Percentiles rank a stretch among this genome's conserved stretches.
Conservation (phyloP, 1,140 invertebrate species). For the Drosophila kurseongensis region DNA sequence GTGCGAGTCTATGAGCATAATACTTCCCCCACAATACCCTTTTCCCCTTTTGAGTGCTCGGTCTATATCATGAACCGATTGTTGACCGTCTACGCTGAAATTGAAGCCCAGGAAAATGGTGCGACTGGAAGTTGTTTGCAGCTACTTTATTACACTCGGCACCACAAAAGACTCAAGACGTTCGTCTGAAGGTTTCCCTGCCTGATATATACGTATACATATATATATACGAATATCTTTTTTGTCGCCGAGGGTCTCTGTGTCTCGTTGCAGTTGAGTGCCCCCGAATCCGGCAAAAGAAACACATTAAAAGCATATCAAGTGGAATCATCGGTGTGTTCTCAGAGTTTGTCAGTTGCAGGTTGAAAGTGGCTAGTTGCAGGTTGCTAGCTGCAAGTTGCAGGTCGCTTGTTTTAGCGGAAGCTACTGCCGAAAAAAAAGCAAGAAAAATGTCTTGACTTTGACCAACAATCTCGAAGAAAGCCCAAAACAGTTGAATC, state of each 20-base stretch:
- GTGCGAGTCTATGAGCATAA: slow-evolving; percentile 75
- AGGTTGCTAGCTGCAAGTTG: slow-evolving; percentile 21
- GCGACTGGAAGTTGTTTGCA: slow-evolving; percentile 39
- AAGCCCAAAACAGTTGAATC: slow-evolving; percentile 23
- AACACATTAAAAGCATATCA: slow-evolving; percentile 81
- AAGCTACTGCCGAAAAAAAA: slow-evolving; percentile 9
- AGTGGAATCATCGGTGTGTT: slow-evolving; percentile 68
- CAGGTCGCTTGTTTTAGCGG: slow-evolving; percentile 20
- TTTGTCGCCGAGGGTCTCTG: slow-evolving; percentile 49
- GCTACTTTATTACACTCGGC: slow-evolving; percentile 71
- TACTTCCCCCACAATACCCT: slow-evolving; percentile 27
- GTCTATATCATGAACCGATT: slow-evolving; percentile 62
- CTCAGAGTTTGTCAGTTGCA: slow-evolving; percentile 55
- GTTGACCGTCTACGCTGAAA: slow-evolving; percentile 65
- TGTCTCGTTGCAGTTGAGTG: slow-evolving; percentile 73
- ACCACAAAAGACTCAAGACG: slow-evolving; percentile 56
- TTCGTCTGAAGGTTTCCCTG: slow-evolving; percentile 16
- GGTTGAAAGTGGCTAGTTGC: slow-evolving; percentile 21
- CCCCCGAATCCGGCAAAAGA: slow-evolving; percentile 60
- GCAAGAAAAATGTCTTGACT: slow-evolving; percentile 10
- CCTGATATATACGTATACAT: background rate
- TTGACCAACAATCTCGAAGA: slow-evolving; percentile 19
- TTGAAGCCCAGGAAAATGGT: slow-evolving; percentile 69
- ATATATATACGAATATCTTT: slow-evolving; percentile 4
- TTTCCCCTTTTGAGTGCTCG: background rate